A percentile compares a stretch with the other conserved stretches of the same genome.
Conservation (phyloP, 2,888 invertebrate species). For the Agonum fuliginosum region DNA sequence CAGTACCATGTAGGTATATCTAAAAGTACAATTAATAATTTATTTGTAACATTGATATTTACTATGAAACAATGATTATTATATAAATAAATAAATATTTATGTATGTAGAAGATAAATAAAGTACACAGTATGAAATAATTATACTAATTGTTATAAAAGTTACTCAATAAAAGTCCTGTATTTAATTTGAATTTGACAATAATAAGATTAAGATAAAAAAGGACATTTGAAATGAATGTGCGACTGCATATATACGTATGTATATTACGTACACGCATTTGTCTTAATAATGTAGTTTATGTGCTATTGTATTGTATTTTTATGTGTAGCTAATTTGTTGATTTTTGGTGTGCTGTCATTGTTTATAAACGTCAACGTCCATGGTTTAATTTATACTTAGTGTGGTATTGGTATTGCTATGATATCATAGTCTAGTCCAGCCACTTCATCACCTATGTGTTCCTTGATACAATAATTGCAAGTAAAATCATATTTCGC, state of each 20-base stretch:
- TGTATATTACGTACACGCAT: conserved; percentile 3
- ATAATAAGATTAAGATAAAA: conserved; percentile 31
- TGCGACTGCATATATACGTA: too few relatives aligned
- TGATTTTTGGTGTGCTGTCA: conserved; percentile 20
- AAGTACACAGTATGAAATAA: too few relatives aligned
- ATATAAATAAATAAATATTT: too few relatives aligned
- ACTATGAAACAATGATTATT: too few relatives aligned
- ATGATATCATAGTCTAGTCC: conserved; percentile 13
- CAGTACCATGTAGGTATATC: too few relatives aligned
- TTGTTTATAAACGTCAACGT: conserved; percentile 36
- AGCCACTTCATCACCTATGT: conserved; percentile 46
- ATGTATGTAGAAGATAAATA: too few relatives aligned
- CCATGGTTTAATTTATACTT: conserved; percentile 13
- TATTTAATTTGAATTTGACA: conserved; percentile 33
- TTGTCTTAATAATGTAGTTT: conserved; percentile 33
- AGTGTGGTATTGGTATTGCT: too few relatives aligned
- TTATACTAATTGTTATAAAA: too few relatives aligned
- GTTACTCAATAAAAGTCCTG: conserved; percentile 17
- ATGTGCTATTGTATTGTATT: conserved; percentile 32
- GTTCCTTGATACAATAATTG: conserved; percentile 45
- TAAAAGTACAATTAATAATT: too few relatives aligned
- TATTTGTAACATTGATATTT: too few relatives aligned
- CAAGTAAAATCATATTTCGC: conserved; percentile 41
- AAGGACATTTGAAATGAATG: background rate
- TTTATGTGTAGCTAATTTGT: conserved; percentile 13